Evolutionary conservation across 2,888 invertebrate species (phyloP).

Genomic region (Amblyjoppa proteus): DNA sequence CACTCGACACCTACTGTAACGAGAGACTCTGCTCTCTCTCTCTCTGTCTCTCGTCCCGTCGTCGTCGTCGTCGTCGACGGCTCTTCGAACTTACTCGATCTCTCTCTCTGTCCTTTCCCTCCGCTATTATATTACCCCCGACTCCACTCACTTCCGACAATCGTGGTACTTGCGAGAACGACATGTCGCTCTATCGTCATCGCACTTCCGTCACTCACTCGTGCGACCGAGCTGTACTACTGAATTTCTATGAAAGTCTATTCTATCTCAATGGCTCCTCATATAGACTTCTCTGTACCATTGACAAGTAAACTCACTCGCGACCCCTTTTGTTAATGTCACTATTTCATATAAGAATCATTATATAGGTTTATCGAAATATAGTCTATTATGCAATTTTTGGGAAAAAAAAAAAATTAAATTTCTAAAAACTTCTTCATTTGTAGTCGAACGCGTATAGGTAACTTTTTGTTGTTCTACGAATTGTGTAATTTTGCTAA

Average conservation of each 20-base stretch:
- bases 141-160: constrained; percentile 34
- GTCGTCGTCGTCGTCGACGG: constrained; percentile 27
- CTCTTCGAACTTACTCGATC: constrained; percentile 26
- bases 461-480: neutral
- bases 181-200: constrained; percentile 17
- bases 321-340: neutral
- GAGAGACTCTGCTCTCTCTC: constrained; percentile 29
- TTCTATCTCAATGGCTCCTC: neutral
- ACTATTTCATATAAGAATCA: neutral
- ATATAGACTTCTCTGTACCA: neutral
- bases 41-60: too few relatives aligned
- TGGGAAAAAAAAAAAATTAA: neutral
- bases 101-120: constrained; percentile 1
- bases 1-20: constrained; percentile 52
- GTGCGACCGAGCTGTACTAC: neutral
- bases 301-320: neutral
- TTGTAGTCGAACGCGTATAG: neutral
- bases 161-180: constrained; percentile 26
- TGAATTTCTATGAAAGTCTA: constrained; percentile 18
- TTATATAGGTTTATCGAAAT: too few relatives aligned
- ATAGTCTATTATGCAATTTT: too few relatives aligned
- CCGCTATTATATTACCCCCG: constrained; percentile 17
- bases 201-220: constrained; percentile 1
- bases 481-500: neutral
- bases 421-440: neutral